Conservation (phyloP, 30 jellyfish, hydroid and myxozoan genomes). For the Hydra vulgaris region DNA sequence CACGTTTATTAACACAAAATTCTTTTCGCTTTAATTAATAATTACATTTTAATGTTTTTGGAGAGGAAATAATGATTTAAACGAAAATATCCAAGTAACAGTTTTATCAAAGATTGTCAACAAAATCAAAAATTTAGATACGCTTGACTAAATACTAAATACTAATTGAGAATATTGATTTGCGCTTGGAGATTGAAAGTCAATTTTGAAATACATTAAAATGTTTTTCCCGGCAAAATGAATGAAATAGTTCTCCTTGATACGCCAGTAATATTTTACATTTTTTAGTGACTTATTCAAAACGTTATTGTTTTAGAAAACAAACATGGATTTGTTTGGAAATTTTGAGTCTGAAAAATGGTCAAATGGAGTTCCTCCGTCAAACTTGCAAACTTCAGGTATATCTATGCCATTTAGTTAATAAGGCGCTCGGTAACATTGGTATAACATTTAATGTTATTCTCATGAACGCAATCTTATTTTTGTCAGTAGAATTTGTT, state of each 20-base stretch:
- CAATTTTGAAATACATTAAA: not conserved
- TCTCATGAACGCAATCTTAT: not conserved
- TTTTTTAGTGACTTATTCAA: too few species aligned
- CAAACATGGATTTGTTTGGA: not conserved
- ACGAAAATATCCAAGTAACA: too few species aligned
- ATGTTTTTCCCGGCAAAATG: not conserved
- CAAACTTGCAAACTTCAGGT: not conserved
- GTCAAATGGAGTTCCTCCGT: not conserved
- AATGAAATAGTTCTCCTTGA: not conserved
- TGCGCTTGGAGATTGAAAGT: not conserved
- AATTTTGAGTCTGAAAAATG: not conserved
- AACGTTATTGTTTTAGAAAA: not conserved
- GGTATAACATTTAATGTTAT: not conserved
- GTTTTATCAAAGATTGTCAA: too few species aligned
- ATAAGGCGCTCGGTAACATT: not conserved
- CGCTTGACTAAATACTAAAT: not conserved
- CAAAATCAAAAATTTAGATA: not conserved
- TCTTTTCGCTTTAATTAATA: too few species aligned
- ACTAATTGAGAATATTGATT: not conserved
- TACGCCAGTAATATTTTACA: too few species aligned
- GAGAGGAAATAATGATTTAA: too few species aligned
- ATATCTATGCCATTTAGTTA: not conserved
- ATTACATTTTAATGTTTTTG: too few species aligned
- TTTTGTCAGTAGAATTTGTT: too few species aligned
- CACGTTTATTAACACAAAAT: too few species aligned